Evolutionary conservation across 2,888 invertebrate genomes (phyloP).

Genomic region (Sturmia bella): DNA sequence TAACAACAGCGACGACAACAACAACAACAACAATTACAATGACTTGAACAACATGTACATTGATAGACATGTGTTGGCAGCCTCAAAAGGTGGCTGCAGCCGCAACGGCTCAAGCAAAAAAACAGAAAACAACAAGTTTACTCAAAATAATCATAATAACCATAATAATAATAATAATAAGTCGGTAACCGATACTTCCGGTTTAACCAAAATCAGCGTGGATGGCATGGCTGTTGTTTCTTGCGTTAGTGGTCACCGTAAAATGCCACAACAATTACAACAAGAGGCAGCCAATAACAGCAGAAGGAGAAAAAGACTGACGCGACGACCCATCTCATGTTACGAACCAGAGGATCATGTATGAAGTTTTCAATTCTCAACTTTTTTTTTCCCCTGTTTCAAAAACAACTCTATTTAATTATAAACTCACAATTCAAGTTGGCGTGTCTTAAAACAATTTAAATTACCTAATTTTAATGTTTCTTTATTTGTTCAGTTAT

Average conservation of each 20-base stretch:
- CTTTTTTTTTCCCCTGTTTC: conserved; percentile 4
- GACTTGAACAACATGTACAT: conserved; percentile 42
- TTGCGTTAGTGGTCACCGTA: conserved; percentile 6
- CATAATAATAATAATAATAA: conserved; percentile 10
- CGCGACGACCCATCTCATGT: conserved; percentile 61
- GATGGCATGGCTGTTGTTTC: neutral
- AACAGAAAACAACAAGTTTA: neutral
- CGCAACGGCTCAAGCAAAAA: conserved; percentile 31
- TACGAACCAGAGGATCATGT: conserved; percentile 65
- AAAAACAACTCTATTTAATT: conserved; percentile 4
- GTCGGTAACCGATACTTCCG: conserved; percentile 60
- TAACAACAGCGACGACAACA: conserved; percentile 33
- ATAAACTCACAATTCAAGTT: neutral
- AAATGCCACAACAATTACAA: conserved; percentile 10
- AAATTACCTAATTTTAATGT: conserved; percentile 48
- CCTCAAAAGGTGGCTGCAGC: conserved; percentile 27
- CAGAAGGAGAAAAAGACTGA: conserved; percentile 44
- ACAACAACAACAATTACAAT: conserved; percentile 26
- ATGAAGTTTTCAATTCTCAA: conserved; percentile 36
- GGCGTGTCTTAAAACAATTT: conserved; percentile 60
- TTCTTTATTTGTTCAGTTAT: neutral
- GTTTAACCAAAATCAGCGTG: conserved; percentile 46
- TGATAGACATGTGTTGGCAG: conserved; percentile 24
- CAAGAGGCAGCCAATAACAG: conserved; percentile 1
- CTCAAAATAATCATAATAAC: neutral